Percentiles rank a stretch among this genome's conserved stretches.
Conservation (phyloP, 2,888 invertebrate species). For the Seladonia tumulorum region DNA sequence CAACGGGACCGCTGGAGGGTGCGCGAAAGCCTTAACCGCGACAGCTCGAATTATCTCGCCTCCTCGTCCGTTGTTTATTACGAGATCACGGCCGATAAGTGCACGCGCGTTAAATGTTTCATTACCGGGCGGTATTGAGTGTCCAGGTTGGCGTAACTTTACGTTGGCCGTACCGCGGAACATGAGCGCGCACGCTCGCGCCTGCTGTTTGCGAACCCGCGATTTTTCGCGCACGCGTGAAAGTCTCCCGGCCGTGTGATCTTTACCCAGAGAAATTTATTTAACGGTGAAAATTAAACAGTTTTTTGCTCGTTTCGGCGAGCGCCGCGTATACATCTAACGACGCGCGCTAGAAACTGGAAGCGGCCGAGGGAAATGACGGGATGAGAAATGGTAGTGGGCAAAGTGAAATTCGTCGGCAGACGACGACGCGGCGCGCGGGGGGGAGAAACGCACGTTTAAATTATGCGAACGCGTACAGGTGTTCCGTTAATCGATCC, state of each 20-base stretch:
- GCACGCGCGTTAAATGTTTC: constrained; percentile 55
- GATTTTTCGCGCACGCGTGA: constrained; percentile 33
- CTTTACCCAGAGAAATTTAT: constrained; percentile 35
- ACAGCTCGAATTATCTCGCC: constrained; percentile 52
- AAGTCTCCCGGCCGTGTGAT: constrained; percentile 27
- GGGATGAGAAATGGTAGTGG: constrained; percentile 5
- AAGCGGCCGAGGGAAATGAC: constrained; percentile 11
- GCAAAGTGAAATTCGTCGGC: constrained; percentile 11
- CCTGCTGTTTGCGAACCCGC: not conserved
- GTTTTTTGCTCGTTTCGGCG: constrained; percentile 32
- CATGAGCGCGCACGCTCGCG: not conserved
- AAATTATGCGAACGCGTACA: constrained; percentile 6
- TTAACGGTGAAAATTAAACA: constrained; percentile 35
- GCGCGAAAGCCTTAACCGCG: constrained; percentile 10
- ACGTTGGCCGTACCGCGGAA: not conserved
- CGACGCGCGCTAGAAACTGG: not conserved
- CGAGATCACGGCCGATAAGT: constrained; percentile 45
- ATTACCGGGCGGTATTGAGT: constrained; percentile 42
- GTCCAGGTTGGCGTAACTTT: constrained; percentile 37
- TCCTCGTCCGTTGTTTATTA: constrained; percentile 52
- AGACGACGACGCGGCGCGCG: not conserved
- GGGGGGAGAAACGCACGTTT: no score
- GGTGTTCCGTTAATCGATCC: constrained; percentile 2
- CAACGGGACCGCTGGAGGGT: constrained; percentile 24
- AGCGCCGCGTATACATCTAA: not conserved